Conservation (phyloP, 1,140 invertebrate species). For the Prorops nasuta region DNA sequence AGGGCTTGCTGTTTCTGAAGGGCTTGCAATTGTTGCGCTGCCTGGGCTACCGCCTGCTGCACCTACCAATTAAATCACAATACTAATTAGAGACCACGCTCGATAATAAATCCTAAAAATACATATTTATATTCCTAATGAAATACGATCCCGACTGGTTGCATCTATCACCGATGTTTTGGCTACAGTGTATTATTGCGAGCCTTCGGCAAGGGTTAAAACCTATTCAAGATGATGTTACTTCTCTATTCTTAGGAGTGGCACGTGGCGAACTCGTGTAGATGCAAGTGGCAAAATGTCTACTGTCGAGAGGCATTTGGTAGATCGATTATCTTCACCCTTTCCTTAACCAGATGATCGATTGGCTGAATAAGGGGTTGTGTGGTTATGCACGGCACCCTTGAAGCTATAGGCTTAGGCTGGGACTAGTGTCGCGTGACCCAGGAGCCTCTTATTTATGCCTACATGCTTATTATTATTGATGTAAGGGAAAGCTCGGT, state of each 20-base stretch:
- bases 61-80: slow-evolving; percentile 60
- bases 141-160: too few relatives aligned
- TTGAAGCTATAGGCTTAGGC: slow-evolving; percentile 32
- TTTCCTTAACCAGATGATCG: slow-evolving; percentile 38
- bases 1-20: slow-evolving; percentile 72
- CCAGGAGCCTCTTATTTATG: slow-evolving; percentile 33
- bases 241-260: too few relatives aligned
- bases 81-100: too few relatives aligned
- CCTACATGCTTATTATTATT: too few relatives aligned
- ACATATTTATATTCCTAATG: too few relatives aligned
- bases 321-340: slow-evolving; percentile 50
- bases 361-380: slow-evolving; percentile 33
- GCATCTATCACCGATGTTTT: too few relatives aligned
- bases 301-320: too few relatives aligned
- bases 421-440: slow-evolving; percentile 40
- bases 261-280: slow-evolving; percentile 25
- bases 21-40: slow-evolving; percentile 78
- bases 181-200: too few relatives aligned
- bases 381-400: slow-evolving; percentile 25
- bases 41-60: slow-evolving; percentile 77
- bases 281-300: slow-evolving; percentile 16
- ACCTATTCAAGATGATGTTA: too few relatives aligned
- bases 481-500: too few relatives aligned
- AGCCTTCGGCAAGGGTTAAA: too few relatives aligned
- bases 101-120: too few relatives aligned